Base-by-base conservation (phyloP, 2,888 invertebrate species). In the Elysia crispata region DNA sequence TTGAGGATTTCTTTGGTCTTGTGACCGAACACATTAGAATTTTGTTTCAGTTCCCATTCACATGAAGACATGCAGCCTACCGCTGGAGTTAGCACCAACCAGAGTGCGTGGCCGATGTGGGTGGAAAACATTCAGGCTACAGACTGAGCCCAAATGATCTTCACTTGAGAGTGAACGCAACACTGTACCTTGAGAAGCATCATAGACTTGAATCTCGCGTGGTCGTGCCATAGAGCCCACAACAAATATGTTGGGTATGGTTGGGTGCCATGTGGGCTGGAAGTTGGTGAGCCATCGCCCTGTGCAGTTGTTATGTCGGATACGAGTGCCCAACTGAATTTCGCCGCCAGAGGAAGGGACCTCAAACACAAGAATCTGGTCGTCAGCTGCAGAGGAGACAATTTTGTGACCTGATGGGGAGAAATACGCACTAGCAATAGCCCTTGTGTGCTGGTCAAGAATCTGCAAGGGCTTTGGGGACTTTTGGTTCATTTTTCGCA, bases 271-370 rank as follows among this genome's bases (percentile, higher is more conserved):
- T 1, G 84, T 86, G 0, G 90, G 87, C 81, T 92, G 90, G 84
- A 93, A 93, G 23, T 89, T 88, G 1, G 92, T 92, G 80, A 93
- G 83, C 93, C 93, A 93, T 23, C 92, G 86, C 0, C 93, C 93
- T 30, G 92, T 92, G 54, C 91, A 89, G 85, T 93, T 93, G 84
- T 93, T 89, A 83, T 93, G 93, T 23, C 87, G 69, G 28, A 80
- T 62, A 28, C 28, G 25, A 13, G 67, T 23, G 3, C 75, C 30
- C 8, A 77, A 31, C 11, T 66, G 64, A 31, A 70, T 50, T n/a
- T 30, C 62, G 28, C 15, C n/a, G 15, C 41, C 50, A 11, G 62
- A 77, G 20, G 67, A 66, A 41, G 41, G 41, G 30, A 62, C 60
- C 31, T 23, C 33, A 64, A 69, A 73, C 25, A 76, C 25, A 18